Evolutionary conservation across 1,140 invertebrate species (phyloP).

Genomic region (Galleria mellonella): DNA sequence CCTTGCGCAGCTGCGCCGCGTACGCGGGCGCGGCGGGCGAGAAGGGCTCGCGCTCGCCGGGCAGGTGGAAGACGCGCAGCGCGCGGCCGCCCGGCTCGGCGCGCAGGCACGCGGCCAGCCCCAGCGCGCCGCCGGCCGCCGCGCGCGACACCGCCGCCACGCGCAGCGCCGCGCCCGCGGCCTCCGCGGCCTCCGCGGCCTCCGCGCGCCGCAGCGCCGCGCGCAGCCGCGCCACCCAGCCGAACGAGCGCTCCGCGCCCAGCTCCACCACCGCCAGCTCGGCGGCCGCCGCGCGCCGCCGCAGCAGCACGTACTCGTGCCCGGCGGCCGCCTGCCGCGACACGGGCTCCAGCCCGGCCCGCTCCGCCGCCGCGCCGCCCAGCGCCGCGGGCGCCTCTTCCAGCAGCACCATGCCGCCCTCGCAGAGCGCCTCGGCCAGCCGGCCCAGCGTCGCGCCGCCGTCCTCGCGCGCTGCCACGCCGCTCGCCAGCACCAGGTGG

Average conservation of each 20-base stretch:
- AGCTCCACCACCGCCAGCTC: conserved; percentile 74
- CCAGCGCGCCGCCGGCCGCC: conserved; percentile 83
- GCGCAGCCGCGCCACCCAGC: conserved; percentile 90
- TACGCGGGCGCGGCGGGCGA: conserved; percentile 75
- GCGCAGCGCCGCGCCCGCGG: conserved; percentile 65
- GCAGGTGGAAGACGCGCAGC: conserved; percentile 82
- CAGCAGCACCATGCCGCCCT: conserved; percentile 85
- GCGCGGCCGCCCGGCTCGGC: conserved; percentile 87
- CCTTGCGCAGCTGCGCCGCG: conserved; percentile 79
- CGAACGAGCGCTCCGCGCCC: conserved; percentile 79
- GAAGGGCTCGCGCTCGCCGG: conserved; percentile 79
- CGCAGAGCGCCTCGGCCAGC: conserved; percentile 77
- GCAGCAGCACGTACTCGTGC: conserved; percentile 77
- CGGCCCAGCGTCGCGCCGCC: conserved; percentile 72
- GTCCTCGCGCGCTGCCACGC: conserved; percentile 75
- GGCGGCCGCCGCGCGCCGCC: conserved; percentile 61
- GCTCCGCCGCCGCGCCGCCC: conserved; percentile 64
- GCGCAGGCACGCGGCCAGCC: conserved; percentile 91
- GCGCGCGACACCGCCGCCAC: conserved; percentile 79
- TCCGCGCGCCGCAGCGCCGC: conserved; percentile 78
- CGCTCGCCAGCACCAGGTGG: conserved; percentile 78
- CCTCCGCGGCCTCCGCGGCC: conserved; percentile 65
- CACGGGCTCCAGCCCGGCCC: conserved; percentile 69
- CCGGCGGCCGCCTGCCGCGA: conserved; percentile 75
- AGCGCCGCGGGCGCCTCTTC: conserved; percentile 80